A percentile compares a stretch with the other conserved stretches of the same genome.
phyloP scores from a whole-genome alignment of 2,113 vertebrate genomes.

The Cottus gobio region DNA sequence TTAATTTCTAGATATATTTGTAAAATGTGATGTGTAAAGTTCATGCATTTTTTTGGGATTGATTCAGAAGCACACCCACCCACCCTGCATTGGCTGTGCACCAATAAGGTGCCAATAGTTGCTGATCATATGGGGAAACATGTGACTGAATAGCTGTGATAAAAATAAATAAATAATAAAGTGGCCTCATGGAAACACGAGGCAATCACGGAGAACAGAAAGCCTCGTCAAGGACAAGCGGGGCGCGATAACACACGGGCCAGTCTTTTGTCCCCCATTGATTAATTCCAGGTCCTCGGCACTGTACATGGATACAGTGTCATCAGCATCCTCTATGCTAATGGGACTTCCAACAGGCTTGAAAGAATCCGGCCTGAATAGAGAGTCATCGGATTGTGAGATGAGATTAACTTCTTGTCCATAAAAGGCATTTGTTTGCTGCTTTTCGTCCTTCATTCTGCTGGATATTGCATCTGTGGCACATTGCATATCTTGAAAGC shows the following conservation, averaged over 20 bases:
- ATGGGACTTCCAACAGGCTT: constrained; percentile 63
- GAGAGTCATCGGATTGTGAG: constrained; percentile 35
- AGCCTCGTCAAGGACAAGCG: constrained; percentile 67
- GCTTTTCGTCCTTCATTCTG: constrained; percentile 38
- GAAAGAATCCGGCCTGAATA: constrained; percentile 36
- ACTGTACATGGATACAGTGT: constrained; percentile 57
- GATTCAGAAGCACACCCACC: background rate
- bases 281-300: constrained; percentile 73
- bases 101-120: constrained; percentile 51
- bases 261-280: constrained; percentile 68
- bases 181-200: constrained; percentile 62
- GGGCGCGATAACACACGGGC: constrained; percentile 59
- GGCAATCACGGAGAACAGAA: constrained; percentile 66
- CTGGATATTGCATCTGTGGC: constrained; percentile 33
- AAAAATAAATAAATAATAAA: constrained; percentile 46
- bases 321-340: constrained; percentile 71
- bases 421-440: constrained; percentile 43
- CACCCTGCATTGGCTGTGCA: constrained; percentile 42
- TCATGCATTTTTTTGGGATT: background rate
- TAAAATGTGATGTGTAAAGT: background rate
- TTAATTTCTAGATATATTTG: background rate
- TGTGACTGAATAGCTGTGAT: constrained; percentile 64
- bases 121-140: constrained; percentile 55
- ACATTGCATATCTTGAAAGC: constrained; percentile 1
- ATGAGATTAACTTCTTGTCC: constrained; percentile 56